A percentile compares a stretch with the other conserved stretches of the same genome.
phyloP scores from a whole-genome alignment of 2,113 vertebrate genomes.

The Plecturocebus donacophilus region DNA sequence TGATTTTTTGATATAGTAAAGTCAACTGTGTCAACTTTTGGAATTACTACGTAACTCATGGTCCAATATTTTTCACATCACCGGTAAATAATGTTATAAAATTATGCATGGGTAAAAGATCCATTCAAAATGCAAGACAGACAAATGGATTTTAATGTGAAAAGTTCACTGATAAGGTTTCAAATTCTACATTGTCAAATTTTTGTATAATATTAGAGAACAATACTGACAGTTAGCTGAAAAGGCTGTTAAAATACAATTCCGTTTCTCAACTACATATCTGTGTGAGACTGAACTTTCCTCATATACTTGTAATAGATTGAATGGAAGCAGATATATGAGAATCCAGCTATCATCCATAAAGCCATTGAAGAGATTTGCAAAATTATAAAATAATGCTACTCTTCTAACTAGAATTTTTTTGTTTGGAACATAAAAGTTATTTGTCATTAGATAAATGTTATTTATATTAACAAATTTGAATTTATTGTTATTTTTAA shows the following conservation, averaged over 20 bases:
- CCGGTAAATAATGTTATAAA: background rate
- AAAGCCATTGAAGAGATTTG: background rate
- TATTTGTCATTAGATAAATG: background rate
- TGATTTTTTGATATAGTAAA: background rate
- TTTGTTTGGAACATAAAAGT: background rate
- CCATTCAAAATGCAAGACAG: conserved; percentile 1
- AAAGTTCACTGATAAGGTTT: background rate
- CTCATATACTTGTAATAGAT: background rate
- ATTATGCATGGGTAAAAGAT: background rate
- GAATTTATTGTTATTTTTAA: conserved; percentile 30
- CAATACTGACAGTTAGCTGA: background rate
- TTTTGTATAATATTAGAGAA: conserved; percentile 1
- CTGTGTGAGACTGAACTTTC: background rate
- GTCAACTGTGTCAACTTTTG: background rate
- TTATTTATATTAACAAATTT: background rate
- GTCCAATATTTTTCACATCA: background rate
- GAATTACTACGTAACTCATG: background rate
- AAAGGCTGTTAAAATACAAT: background rate
- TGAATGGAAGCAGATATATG: background rate
- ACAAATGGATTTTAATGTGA: background rate
- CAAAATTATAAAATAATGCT: background rate
- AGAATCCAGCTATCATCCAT: background rate
- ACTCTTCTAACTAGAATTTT: conserved; percentile 2
- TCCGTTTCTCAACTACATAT: background rate
- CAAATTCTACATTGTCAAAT: background rate